Conservation (phyloP, 2,888 invertebrate species). For the Anoncus sp. region DNA sequence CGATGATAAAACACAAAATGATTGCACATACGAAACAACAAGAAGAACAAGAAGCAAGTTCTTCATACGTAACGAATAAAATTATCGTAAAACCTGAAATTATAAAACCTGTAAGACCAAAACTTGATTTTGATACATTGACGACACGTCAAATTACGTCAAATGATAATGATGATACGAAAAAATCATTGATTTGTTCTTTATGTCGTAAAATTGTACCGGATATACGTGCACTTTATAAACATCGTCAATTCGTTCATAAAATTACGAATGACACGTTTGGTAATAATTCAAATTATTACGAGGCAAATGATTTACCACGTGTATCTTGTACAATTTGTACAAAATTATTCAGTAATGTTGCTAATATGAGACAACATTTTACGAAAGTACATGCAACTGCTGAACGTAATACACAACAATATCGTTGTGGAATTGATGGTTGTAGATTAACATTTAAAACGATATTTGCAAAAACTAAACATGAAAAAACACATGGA, state of each 20-base stretch:
- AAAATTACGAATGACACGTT: constrained; percentile 78
- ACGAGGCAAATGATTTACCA: no score
- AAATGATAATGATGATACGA: constrained; percentile 54
- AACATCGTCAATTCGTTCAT: constrained; percentile 86
- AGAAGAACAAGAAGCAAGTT: no score
- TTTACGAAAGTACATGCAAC: constrained; percentile 84
- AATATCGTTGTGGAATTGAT: constrained; percentile 66
- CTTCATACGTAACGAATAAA: constrained; percentile 67
- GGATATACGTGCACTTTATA: constrained; percentile 86
- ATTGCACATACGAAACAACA: constrained; percentile 60
- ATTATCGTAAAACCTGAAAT: not conserved
- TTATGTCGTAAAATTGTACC: constrained; percentile 87
- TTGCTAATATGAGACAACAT: constrained; percentile 85
- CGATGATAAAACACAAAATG: constrained; percentile 81
- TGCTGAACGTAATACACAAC: not conserved
- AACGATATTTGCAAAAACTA: constrained; percentile 83
- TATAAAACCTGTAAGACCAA: constrained; percentile 49
- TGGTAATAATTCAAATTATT: no score
- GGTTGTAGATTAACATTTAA: constrained; percentile 83
- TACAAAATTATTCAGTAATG: constrained; percentile 85
- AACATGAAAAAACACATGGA: constrained; percentile 84
- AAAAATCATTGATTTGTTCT: constrained; percentile 84
- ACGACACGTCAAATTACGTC: not conserved
- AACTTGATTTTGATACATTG: constrained; percentile 54
- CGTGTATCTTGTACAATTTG: constrained; percentile 84